Conservation (phyloP, 2,888 invertebrate genomes). For the Exocentrus adspersus region DNA sequence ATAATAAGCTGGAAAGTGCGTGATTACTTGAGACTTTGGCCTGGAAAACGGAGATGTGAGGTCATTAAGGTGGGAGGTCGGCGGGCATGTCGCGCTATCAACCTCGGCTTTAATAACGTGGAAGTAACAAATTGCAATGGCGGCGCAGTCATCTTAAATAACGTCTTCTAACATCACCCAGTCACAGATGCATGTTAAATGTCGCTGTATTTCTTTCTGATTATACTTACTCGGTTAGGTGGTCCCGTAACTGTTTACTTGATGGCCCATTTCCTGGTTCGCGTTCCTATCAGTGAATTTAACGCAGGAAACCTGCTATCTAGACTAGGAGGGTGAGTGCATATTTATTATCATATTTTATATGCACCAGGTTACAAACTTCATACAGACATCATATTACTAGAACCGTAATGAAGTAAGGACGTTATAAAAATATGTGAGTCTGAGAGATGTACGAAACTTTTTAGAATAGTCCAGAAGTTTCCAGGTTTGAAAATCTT, state of each 20-base stretch:
- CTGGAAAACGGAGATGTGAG: slow-evolving; percentile 42
- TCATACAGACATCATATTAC: too few relatives aligned
- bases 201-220: slow-evolving; percentile 14
- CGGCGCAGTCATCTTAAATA: slow-evolving; percentile 34
- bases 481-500: too few relatives aligned
- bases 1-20: slow-evolving; percentile 47
- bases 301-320: too few relatives aligned
- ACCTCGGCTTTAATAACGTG: slow-evolving; percentile 51
- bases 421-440: too few relatives aligned
- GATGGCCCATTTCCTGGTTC: slow-evolving; percentile 8
- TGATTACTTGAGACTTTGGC: slow-evolving; percentile 44
- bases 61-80: slow-evolving; percentile 48
- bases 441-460: too few relatives aligned
- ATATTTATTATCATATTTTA: too few relatives aligned
- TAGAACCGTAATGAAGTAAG: too few relatives aligned
- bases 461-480: too few relatives aligned
- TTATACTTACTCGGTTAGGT: slow-evolving; percentile 5
- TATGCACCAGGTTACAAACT: too few relatives aligned
- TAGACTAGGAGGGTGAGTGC: too few relatives aligned
- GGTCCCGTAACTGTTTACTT: background rate
- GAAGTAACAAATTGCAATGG: slow-evolving; percentile 52
- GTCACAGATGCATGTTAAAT: slow-evolving; percentile 31
- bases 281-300: too few relatives aligned
- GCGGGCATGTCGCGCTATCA: slow-evolving; percentile 46
- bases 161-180: slow-evolving; percentile 28